Percentiles rank a stretch among this genome's conserved stretches.
Conservation (phyloP, 1,140 invertebrate genomes). For the Manduca sexta region DNA sequence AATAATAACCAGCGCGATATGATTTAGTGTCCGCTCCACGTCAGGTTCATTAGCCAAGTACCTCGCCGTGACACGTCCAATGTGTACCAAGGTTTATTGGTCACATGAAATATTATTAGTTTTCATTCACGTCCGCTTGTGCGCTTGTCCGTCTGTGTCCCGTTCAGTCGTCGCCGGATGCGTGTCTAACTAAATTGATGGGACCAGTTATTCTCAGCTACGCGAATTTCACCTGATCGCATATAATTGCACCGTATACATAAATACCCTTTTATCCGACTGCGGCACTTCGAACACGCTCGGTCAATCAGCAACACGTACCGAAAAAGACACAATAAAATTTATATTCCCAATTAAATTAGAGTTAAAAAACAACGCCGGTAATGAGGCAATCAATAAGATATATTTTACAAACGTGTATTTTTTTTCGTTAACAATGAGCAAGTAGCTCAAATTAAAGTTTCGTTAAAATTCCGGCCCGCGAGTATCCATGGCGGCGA, state of each 20-base stretch:
- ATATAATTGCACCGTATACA: constrained; percentile 43
- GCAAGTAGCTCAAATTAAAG: constrained; percentile 39
- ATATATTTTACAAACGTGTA: constrained; percentile 25
- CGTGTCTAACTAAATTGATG: constrained; percentile 46
- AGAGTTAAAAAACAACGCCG: constrained; percentile 25
- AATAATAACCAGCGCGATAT: too few species aligned
- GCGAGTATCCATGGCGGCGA: constrained; percentile 23
- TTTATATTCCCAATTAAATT: constrained; percentile 50
- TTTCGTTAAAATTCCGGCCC: constrained; percentile 46
- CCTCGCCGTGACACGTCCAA: constrained; percentile 18
- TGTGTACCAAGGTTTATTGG: constrained; percentile 25
- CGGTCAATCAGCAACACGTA: neutral
- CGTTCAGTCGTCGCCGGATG: constrained; percentile 41
- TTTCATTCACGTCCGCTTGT: constrained; percentile 28
- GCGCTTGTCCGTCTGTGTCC: too few species aligned
- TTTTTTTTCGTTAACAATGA: constrained; percentile 37
- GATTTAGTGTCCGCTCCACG: too few species aligned
- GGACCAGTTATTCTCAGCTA: constrained; percentile 30
- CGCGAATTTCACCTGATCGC: constrained; percentile 46
- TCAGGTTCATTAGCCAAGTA: constrained; percentile 16
- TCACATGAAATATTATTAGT: constrained; percentile 35
- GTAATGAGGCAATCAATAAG: constrained; percentile 44
- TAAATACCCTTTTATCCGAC: constrained; percentile 38
- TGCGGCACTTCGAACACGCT: neutral
- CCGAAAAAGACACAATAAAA: neutral